phyloP scores from a whole-genome alignment of 2,888 invertebrate genomes.

The Operophtera brumata region DNA sequence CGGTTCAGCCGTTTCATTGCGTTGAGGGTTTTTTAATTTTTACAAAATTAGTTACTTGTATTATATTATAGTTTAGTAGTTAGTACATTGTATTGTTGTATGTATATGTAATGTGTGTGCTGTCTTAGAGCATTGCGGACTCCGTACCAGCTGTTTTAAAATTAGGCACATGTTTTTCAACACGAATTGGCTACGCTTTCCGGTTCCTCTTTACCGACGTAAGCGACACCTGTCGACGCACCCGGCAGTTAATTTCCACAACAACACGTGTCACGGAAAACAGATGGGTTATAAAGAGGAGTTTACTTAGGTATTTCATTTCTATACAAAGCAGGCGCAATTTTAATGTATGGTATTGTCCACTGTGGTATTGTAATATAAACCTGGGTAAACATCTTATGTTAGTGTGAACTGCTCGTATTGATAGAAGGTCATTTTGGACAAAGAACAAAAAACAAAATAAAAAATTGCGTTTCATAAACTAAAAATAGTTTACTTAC shows the following conservation, averaged over 20 bases:
- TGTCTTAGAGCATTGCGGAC: too few relatives aligned
- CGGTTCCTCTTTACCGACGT: background rate
- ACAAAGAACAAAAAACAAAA: too few relatives aligned
- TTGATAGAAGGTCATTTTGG: background rate
- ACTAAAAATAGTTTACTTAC: too few relatives aligned
- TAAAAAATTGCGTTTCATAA: too few relatives aligned
- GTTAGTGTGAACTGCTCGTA: background rate
- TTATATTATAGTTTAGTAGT: too few relatives aligned
- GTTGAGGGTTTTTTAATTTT: too few relatives aligned
- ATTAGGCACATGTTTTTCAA: background rate
- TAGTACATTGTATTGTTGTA: too few relatives aligned
- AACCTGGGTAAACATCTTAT: background rate
- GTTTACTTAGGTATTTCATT: background rate
- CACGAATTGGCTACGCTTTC: background rate
- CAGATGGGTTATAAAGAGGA: background rate
- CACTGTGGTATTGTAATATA: constrained; percentile 4
- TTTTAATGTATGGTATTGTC: constrained; percentile 8
- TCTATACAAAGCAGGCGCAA: constrained; percentile 8
- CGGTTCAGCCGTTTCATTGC: too few relatives aligned
- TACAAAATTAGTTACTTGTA: too few relatives aligned
- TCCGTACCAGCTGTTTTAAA: too few relatives aligned
- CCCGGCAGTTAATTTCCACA: constrained; percentile 9
- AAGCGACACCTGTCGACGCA: constrained; percentile 12
- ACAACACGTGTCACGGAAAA: constrained; percentile 14
- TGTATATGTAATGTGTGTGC: too few relatives aligned